Percentiles rank a stretch among this genome's conserved stretches.
Evolutionary conservation across 2,113 vertebrate genomes (phyloP).

Genomic region (Chaenogobius annularis): DNA sequence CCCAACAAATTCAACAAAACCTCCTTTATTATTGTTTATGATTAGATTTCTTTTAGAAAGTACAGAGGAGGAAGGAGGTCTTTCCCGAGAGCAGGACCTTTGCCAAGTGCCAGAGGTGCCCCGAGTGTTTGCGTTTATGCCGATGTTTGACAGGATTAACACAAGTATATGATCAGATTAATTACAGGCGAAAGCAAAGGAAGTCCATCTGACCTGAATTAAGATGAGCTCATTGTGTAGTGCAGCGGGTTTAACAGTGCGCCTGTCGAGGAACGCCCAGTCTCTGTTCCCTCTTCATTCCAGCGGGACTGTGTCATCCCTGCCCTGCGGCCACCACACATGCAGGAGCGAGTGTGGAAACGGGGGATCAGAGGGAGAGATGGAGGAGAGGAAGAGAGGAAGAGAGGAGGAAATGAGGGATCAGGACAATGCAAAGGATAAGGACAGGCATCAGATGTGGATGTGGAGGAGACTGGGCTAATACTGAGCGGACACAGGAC

Average conservation of each 20-base stretch:
- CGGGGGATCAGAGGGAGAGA: slow-evolving; percentile 63
- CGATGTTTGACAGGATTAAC: slow-evolving; percentile 12
- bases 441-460: slow-evolving; percentile 29
- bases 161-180: slow-evolving; percentile 38
- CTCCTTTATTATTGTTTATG: slow-evolving; percentile 66
- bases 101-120: slow-evolving; percentile 30
- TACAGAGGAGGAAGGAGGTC: slow-evolving; percentile 47
- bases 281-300: slow-evolving; percentile 82
- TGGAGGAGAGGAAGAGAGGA: slow-evolving; percentile 56
- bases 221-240: slow-evolving; percentile 87
- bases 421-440: slow-evolving; percentile 45
- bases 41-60: slow-evolving; percentile 54
- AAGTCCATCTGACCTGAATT: slow-evolving; percentile 86
- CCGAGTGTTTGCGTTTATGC: slow-evolving; percentile 9
- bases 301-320: slow-evolving; percentile 81
- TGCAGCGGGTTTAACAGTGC: slow-evolving; percentile 82
- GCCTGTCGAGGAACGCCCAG: slow-evolving; percentile 83
- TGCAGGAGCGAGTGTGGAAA: slow-evolving; percentile 63
- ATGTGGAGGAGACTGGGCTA: slow-evolving; percentile 26
- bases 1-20: slow-evolving; percentile 46
- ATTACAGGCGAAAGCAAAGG: slow-evolving; percentile 54
- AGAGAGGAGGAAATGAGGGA: slow-evolving; percentile 63
- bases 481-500: slow-evolving; percentile 1
- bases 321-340: slow-evolving; percentile 79
- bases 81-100: slow-evolving; percentile 33